Conservation (phyloP, 2,797 vertebrate species). For the Australoheros facetus region DNA sequence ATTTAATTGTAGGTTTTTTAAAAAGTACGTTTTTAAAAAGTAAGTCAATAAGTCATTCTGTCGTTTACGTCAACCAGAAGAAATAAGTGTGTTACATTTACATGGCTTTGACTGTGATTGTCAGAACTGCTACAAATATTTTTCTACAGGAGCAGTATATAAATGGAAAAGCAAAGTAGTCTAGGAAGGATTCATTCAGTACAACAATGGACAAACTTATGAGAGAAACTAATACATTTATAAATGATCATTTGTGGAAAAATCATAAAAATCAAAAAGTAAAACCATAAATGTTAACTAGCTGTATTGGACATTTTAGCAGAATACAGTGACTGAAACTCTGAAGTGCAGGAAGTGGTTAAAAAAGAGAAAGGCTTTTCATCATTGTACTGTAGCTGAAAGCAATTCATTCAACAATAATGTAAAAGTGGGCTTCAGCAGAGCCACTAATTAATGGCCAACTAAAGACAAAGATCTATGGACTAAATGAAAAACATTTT, state of each 20-base stretch:
- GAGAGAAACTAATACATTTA: constrained; percentile 1
- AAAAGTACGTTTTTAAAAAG: too few species aligned
- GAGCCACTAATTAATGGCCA: constrained; percentile 37
- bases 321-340: background rate
- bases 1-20: background rate
- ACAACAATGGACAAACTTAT: constrained; percentile 18
- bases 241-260: constrained; percentile 26
- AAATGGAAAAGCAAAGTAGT: constrained; percentile 30
- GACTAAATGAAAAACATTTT: constrained; percentile 18
- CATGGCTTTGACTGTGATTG: constrained; percentile 22
- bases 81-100: constrained; percentile 19
- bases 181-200: constrained; percentile 22
- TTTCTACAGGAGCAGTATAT: background rate
- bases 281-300: background rate
- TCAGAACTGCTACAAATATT: background rate
- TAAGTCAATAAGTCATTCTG: constrained; percentile 12
- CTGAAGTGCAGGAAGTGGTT: background rate
- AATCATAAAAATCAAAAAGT: background rate
- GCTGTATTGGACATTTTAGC: constrained; percentile 7
- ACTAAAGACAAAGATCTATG: background rate
- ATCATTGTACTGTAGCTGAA: constrained; percentile 3
- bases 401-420: constrained; percentile 41
- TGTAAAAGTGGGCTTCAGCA: constrained; percentile 29
- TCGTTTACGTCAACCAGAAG: constrained; percentile 23
- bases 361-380: constrained; percentile 23